Evolutionary conservation across 2,113 vertebrate species (phyloP).

Genomic region (Cygnus atratus): DNA sequence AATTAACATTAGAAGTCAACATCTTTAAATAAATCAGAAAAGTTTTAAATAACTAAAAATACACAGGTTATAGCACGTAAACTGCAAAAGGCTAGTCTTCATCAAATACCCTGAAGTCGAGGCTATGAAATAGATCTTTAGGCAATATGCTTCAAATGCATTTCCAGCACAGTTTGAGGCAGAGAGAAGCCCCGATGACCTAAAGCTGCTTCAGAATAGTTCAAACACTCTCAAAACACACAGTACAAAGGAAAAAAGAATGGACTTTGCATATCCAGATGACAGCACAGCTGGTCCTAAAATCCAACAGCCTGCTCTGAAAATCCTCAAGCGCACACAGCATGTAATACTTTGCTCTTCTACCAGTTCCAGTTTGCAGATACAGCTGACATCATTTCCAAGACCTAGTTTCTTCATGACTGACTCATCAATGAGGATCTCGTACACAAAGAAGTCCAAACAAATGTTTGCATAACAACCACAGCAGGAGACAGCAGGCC

Average conservation of each 20-base stretch:
- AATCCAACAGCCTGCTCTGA: neutral
- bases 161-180: neutral
- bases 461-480: neutral
- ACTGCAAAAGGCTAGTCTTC: neutral
- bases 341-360: neutral
- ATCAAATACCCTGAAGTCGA: neutral
- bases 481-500: neutral
- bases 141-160: neutral
- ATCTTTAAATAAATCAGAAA: neutral
- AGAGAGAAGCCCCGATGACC: neutral
- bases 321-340: neutral
- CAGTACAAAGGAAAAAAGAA: neutral
- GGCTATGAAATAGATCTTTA: neutral
- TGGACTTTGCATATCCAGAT: neutral
- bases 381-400: neutral
- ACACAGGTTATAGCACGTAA: neutral
- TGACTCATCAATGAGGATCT: neutral
- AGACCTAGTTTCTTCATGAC: neutral
- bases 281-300: neutral
- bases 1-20: neutral
- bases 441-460: neutral
- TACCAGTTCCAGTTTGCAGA: neutral
- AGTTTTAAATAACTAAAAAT: neutral
- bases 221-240: neutral
- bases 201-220: neutral